Conservation (phyloP, 2,113 vertebrate genomes). For the Psilopsiagon aurifrons region DNA sequence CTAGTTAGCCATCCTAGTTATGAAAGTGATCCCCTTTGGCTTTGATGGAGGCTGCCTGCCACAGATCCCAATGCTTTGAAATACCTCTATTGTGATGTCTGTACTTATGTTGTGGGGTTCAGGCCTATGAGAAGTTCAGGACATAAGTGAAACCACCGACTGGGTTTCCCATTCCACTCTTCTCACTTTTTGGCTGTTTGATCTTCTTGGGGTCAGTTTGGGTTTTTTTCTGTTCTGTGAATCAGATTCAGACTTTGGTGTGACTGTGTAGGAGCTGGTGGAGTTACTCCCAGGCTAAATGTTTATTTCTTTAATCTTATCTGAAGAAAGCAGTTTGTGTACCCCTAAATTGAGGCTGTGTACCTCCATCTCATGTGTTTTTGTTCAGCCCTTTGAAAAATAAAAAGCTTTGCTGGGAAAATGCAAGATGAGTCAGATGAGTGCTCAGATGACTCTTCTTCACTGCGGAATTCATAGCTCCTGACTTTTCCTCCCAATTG, state of each 20-base stretch:
- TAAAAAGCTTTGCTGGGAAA: background rate
- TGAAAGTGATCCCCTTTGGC: background rate
- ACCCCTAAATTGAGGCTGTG: background rate
- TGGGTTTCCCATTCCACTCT: background rate
- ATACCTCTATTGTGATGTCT: slow-evolving; percentile 3
- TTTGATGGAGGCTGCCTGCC: background rate
- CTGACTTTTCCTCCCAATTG: background rate
- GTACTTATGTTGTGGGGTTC: background rate
- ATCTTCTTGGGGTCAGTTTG: background rate
- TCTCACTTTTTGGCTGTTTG: slow-evolving; percentile 8
- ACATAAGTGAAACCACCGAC: background rate
- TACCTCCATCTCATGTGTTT: background rate
- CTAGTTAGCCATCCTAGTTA: slow-evolving; percentile 16
- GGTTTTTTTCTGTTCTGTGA: background rate
- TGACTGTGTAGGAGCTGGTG: background rate
- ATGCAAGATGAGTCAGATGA: background rate
- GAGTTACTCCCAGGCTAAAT: background rate
- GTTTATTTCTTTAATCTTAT: background rate
- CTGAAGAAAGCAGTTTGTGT: background rate
- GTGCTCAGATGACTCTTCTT: background rate
- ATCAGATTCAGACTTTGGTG: background rate
- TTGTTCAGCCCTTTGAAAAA: background rate
- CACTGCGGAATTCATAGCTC: background rate
- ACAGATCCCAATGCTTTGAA: slow-evolving; percentile 20
- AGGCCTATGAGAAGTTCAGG: background rate